Evolutionary conservation across 2,888 invertebrate species (phyloP).

Genomic region (Sarcophaga rosellei): DNA sequence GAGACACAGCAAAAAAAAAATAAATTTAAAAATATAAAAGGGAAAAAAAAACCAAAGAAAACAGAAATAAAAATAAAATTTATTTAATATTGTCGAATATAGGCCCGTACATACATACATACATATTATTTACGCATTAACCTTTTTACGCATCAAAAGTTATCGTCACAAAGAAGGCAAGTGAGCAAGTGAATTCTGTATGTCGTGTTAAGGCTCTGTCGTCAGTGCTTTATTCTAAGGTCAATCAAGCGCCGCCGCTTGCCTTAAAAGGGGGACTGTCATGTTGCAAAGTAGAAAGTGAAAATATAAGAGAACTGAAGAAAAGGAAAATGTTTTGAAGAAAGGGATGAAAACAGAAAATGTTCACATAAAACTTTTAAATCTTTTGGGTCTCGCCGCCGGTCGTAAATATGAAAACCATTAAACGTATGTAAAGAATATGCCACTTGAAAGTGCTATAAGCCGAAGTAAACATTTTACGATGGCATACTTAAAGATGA

Average conservation of each 20-base stretch:
- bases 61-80: not conserved
- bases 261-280: not conserved
- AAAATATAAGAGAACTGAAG: not conserved
- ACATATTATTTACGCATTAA: constrained; percentile 59
- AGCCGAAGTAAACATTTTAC: not conserved
- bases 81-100: not conserved
- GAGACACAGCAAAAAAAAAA: not conserved
- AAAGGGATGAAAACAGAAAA: not conserved
- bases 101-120: no score
- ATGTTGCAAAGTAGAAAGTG: not conserved
- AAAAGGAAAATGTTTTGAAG: not conserved
- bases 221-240: constrained; percentile 33
- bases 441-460: not conserved
- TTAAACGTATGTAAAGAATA: not conserved
- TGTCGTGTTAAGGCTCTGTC: not conserved
- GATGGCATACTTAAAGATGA: not conserved
- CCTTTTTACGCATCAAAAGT: constrained; percentile 58
- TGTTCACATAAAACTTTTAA: constrained; percentile 43
- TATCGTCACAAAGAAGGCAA: constrained; percentile 30
- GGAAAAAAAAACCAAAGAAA: not conserved
- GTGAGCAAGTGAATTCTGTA: constrained; percentile 11
- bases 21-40: not conserved
- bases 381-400: constrained; percentile 19
- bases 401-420: constrained; percentile 44
- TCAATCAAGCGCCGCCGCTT: constrained; percentile 47